Conservation (phyloP, 2,888 invertebrate genomes). For the Blastobasis adustella region DNA sequence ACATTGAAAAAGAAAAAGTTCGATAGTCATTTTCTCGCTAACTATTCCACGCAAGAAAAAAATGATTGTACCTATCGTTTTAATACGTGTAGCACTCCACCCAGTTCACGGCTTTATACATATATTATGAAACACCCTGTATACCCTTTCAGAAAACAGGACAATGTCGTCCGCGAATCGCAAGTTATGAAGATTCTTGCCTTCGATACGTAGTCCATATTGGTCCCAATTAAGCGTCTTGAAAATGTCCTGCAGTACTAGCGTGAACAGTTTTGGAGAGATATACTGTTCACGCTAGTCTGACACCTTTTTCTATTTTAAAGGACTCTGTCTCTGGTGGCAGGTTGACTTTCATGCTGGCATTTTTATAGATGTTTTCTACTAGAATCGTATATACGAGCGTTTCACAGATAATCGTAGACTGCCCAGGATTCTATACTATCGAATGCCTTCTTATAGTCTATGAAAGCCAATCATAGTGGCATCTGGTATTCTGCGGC, state of each 20-base stretch:
- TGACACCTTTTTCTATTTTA: constrained; percentile 12
- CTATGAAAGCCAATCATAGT: constrained; percentile 5
- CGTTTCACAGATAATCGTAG: constrained; percentile 5
- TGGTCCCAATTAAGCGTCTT: constrained; percentile 5
- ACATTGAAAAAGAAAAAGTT: too few relatives aligned
- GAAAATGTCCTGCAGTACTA: constrained; percentile 9
- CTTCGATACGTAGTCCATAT: constrained; percentile 6
- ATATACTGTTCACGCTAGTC: constrained; percentile 12
- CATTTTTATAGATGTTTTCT: constrained; percentile 1
- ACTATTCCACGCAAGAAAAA: too few relatives aligned
- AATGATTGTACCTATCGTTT: too few relatives aligned
- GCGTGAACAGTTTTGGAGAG: constrained; percentile 10
- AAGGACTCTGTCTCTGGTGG: constrained; percentile 8
- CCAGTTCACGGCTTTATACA: too few relatives aligned
- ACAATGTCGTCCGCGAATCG: constrained; percentile 13
- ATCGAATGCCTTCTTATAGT: constrained; percentile 9
- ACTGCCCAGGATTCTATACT: constrained; percentile 1
- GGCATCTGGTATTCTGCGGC: constrained; percentile 6
- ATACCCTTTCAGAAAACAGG: constrained; percentile 5
- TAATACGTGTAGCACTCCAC: too few relatives aligned
- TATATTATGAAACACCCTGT: too few relatives aligned
- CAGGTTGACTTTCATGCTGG: constrained; percentile 7
- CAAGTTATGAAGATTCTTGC: constrained; percentile 2
- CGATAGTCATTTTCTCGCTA: too few relatives aligned
- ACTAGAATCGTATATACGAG: constrained; percentile 6